Percentiles rank a stretch among this genome's conserved stretches.
Conservation (phyloP, 2,113 vertebrate species). For the Thamnophis sirtalis region DNA sequence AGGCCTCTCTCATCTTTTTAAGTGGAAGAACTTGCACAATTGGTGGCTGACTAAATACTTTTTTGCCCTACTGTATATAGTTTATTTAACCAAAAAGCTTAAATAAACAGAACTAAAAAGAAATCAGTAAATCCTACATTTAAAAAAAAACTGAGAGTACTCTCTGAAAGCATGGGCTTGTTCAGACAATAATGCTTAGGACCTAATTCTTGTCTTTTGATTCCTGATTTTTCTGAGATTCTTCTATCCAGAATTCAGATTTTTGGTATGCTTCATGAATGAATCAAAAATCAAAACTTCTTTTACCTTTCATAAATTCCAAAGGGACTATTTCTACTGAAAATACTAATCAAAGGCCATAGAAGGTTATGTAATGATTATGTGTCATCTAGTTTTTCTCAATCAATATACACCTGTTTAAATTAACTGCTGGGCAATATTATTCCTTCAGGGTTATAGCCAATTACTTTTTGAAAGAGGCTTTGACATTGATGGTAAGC, state of each 20-base stretch:
- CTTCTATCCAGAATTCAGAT: neutral
- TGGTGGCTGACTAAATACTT: too few species aligned
- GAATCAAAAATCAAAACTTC: neutral
- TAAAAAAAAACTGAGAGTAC: neutral
- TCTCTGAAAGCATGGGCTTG: neutral
- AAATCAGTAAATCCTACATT: neutral
- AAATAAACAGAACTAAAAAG: neutral
- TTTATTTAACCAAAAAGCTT: neutral
- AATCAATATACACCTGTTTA: neutral
- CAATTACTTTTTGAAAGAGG: neutral
- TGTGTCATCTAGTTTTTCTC: neutral
- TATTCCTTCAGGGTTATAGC: neutral
- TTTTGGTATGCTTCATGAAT: neutral
- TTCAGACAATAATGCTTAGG: neutral
- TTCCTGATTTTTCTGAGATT: neutral
- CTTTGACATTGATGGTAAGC: neutral
- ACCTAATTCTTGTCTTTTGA: neutral
- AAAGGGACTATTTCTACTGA: neutral
- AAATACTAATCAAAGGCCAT: neutral
- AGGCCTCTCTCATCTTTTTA: too few species aligned
- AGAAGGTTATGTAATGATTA: neutral
- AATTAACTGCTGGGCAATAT: neutral
- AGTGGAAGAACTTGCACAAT: too few species aligned
- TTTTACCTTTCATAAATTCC: neutral
- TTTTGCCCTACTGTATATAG: too few species aligned